phyloP scores from a whole-genome alignment of 2,797 vertebrate species.

The Falco rusticolus region DNA sequence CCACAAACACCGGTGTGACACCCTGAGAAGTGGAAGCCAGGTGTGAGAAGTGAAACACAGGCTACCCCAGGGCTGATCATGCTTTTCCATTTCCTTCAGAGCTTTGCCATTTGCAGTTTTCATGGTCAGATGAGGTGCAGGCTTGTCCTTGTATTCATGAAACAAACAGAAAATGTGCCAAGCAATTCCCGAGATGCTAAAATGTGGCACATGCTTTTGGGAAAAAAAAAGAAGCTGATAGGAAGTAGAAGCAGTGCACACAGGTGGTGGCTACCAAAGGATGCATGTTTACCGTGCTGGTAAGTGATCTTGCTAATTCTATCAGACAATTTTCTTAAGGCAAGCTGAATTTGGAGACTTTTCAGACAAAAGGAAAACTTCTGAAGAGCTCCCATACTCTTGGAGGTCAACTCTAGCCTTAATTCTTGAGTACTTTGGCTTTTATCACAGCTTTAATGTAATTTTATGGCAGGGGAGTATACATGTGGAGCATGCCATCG shows the following conservation, averaged over 20 bases:
- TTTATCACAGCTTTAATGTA: not conserved
- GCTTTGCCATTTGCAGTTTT: not conserved
- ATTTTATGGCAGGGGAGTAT: not conserved
- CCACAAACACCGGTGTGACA: not conserved
- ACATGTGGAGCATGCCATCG: fast-evolving
- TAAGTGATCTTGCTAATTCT: not conserved
- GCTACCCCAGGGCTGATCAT: not conserved
- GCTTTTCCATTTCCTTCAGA: not conserved
- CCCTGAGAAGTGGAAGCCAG: too few species aligned
- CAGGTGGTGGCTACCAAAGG: not conserved
- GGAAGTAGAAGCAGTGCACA: not conserved
- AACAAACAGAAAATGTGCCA: not conserved
- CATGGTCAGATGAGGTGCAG: not conserved
- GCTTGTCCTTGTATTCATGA: not conserved
- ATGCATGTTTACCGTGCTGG: not conserved
- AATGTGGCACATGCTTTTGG: not conserved
- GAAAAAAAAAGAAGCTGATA: not conserved
- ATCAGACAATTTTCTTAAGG: not conserved
- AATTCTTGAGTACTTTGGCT: not conserved
- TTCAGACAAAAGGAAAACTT: not conserved
- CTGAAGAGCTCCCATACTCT: not conserved
- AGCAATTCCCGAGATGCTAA: not conserved
- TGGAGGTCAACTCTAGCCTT: not conserved
- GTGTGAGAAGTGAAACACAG: not conserved
- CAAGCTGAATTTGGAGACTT: not conserved